A percentile compares a stretch with the other conserved stretches of the same genome.
Conservation (phyloP, 2,797 vertebrate genomes). For the Etheostoma nigrum region DNA sequence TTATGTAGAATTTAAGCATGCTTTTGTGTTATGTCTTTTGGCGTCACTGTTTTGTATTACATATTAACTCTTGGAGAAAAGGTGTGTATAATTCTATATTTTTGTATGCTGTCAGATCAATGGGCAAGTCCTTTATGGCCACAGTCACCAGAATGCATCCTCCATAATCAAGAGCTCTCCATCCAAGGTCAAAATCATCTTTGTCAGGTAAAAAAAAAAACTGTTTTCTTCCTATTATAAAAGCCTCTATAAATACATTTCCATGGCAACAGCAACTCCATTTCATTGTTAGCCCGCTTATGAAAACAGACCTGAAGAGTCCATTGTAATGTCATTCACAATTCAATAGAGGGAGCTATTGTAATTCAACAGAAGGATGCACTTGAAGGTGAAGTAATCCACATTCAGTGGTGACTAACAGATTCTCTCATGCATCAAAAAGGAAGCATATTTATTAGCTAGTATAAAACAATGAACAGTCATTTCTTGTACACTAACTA, state of each 20-base stretch:
- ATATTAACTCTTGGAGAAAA: not conserved
- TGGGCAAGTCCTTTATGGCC: slow-evolving; percentile 94
- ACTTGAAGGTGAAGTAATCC: not conserved
- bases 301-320: not conserved
- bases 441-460: not conserved
- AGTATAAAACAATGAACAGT: not conserved
- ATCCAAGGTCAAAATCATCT: slow-evolving; percentile 95
- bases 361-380: slow-evolving; percentile 26
- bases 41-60: not conserved
- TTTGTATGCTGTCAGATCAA: slow-evolving; percentile 88
- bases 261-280: slow-evolving; percentile 3
- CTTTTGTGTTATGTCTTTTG: not conserved
- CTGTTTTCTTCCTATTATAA: not conserved
- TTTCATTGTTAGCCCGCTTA: not conserved
- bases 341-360: slow-evolving; percentile 76
- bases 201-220: slow-evolving; percentile 87
- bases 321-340: slow-evolving; percentile 42
- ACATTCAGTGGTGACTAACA: not conserved
- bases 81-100: not conserved
- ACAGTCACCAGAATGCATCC: slow-evolving; percentile 97
- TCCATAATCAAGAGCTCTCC: slow-evolving; percentile 96
- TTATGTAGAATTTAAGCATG: too few species aligned
- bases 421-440: not conserved
- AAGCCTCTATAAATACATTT: not conserved
- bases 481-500: not conserved